Evolutionary conservation across 2,888 invertebrate genomes (phyloP).

Genomic region (Dicyrtoma fusca): DNA sequence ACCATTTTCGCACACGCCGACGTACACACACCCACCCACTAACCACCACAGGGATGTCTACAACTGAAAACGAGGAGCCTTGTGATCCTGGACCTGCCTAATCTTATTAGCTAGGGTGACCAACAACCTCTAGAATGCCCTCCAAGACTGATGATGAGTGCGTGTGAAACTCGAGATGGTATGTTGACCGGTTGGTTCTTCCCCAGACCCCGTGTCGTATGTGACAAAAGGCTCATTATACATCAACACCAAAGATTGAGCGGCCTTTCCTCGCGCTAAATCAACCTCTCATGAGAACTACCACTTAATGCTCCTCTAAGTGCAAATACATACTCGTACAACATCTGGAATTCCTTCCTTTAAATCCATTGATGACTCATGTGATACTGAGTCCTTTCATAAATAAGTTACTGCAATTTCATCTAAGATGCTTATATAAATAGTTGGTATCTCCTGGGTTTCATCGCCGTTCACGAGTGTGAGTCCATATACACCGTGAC

Average conservation of each 20-base stretch:
- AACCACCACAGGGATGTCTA: conserved; percentile 7
- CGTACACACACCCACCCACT: conserved; percentile 14
- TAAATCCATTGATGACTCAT: conserved; percentile 20
- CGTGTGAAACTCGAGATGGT: conserved; percentile 24
- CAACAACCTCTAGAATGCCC: neutral
- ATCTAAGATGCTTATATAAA: too few relatives aligned
- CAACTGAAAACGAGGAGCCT: neutral
- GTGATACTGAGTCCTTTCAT: conserved; percentile 2
- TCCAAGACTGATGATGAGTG: conserved; percentile 10
- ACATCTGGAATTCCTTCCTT: conserved; percentile 11
- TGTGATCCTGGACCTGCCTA: neutral
- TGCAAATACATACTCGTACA: conserved; percentile 13
- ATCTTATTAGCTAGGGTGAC: conserved; percentile 3
- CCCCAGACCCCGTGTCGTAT: conserved; percentile 14
- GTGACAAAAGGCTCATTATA: conserved; percentile 43
- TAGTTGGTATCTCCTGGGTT: too few relatives aligned
- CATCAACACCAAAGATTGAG: conserved; percentile 27
- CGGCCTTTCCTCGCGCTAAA: conserved; percentile 38
- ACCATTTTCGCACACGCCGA: conserved; percentile 33
- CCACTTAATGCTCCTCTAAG: conserved; percentile 41
- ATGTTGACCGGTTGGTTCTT: conserved; percentile 4
- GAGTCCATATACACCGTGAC: neutral
- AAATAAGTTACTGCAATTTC: too few relatives aligned
- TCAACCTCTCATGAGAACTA: conserved; percentile 38
- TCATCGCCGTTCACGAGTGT: neutral